Percentiles rank a stretch among this genome's conserved stretches.
Evolutionary conservation across 1,140 invertebrate species (phyloP).

Genomic region (Drosophila orosa): DNA sequence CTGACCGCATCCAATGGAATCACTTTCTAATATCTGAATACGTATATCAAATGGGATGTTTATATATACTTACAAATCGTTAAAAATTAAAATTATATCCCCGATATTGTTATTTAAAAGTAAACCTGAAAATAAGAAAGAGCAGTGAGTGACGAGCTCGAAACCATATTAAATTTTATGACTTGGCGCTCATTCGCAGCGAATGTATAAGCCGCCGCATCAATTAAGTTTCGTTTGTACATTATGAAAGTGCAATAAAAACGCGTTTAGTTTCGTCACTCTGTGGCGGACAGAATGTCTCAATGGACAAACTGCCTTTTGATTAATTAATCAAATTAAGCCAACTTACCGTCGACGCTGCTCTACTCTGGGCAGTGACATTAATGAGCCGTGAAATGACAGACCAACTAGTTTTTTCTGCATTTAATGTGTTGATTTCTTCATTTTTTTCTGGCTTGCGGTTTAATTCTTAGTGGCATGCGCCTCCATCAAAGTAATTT

Average conservation of each 20-base stretch:
- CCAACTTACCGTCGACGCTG: slow-evolving; percentile 22
- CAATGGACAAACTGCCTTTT: slow-evolving; percentile 16
- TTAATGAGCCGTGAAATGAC: slow-evolving; percentile 71
- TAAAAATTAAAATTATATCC: background rate
- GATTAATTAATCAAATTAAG: slow-evolving; percentile 50
- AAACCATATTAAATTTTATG: slow-evolving; percentile 31
- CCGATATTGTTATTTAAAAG: background rate
- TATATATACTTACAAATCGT: background rate
- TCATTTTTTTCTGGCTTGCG: slow-evolving; percentile 25
- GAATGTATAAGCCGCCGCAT: background rate
- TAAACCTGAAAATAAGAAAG: background rate
- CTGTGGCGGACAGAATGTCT: background rate
- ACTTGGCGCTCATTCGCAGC: background rate
- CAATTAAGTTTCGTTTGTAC: slow-evolving; percentile 11
- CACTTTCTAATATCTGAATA: slow-evolving; percentile 21
- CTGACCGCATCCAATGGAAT: background rate
- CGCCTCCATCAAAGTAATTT: slow-evolving; percentile 6
- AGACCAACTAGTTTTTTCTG: slow-evolving; percentile 60
- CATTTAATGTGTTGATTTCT: slow-evolving; percentile 22
- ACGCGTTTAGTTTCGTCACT: slow-evolving; percentile 9
- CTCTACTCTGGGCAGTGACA: slow-evolving; percentile 41
- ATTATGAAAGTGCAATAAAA: slow-evolving; percentile 27
- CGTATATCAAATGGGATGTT: background rate
- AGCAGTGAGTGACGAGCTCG: background rate
- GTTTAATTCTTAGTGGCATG: slow-evolving; percentile 29